A percentile compares a stretch with the other conserved stretches of the same genome.
These are phyloP conservation scores for Criorhina ranunculi DNA, from an alignment of 2,888 invertebrate species.

Conservation along the genomic window DNA sequence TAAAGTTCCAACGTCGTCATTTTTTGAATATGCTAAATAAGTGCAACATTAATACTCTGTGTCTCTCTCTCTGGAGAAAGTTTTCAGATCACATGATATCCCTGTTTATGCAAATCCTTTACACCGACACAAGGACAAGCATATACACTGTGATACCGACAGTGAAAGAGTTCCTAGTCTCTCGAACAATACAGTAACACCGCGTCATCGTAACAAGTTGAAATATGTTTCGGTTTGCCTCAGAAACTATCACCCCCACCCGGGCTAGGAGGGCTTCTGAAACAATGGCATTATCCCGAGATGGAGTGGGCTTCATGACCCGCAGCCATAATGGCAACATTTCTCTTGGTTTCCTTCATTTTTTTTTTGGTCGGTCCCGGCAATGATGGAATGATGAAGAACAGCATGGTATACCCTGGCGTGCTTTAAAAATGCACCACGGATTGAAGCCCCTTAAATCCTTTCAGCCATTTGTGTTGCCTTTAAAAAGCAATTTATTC, in stretches of 20 bases:
- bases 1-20: slow-evolving; percentile 69
- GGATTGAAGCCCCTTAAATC: slow-evolving; percentile 15
- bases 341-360: slow-evolving; percentile 2
- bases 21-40: slow-evolving; percentile 75
- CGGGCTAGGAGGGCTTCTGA: slow-evolving; percentile 11
- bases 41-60: slow-evolving; percentile 64
- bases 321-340: slow-evolving; percentile 23
- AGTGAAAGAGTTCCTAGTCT: slow-evolving; percentile 6
- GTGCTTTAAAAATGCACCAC: slow-evolving; percentile 16
- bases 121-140: background rate
- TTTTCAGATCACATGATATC: slow-evolving; percentile 52
- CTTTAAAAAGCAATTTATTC: slow-evolving; percentile 74
- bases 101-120: slow-evolving; percentile 72
- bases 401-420: background rate
- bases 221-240: slow-evolving; percentile 69
- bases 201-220: slow-evolving; percentile 62
- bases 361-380: slow-evolving; percentile 1
- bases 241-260: slow-evolving; percentile 50
- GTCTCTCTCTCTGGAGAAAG: slow-evolving; percentile 24
- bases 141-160: background rate
- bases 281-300: slow-evolving; percentile 34
- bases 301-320: slow-evolving; percentile 13
- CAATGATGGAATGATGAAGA: slow-evolving; percentile 48
- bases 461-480: slow-evolving; percentile 46
- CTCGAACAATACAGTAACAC: slow-evolving; percentile 21